A percentile compares a stretch with the other conserved stretches of the same genome.
These are phyloP conservation scores for Cephalopterus ornatus DNA, from an alignment of 2,113 vertebrate genomes.

Conservation along the genomic window DNA sequence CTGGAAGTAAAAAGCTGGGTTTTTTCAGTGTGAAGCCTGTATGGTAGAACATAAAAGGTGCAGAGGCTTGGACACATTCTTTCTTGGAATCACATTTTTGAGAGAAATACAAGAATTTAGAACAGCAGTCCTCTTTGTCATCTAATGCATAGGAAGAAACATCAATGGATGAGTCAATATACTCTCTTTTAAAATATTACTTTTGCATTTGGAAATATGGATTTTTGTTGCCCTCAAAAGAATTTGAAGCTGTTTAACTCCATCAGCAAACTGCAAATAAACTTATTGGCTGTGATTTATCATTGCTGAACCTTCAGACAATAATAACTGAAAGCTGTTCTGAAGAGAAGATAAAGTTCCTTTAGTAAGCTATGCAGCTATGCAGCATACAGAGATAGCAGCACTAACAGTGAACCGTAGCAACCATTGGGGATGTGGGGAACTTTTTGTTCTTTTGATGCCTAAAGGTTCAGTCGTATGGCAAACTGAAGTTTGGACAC, in stretches of 20 bases:
- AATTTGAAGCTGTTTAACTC: neutral
- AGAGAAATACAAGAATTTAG: neutral
- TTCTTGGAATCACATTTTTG: neutral
- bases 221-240: neutral
- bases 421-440: neutral
- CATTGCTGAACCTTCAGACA: neutral
- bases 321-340: neutral
- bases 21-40: neutral
- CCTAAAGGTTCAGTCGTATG: neutral
- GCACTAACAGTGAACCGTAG: neutral
- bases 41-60: neutral
- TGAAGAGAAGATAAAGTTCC: neutral
- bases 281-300: neutral
- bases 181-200: neutral
- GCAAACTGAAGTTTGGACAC: neutral
- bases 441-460: neutral
- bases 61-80: fast-evolving
- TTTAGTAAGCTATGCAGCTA: neutral
- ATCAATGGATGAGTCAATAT: neutral
- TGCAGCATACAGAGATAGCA: neutral
- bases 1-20: neutral
- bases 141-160: neutral
- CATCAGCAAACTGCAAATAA: neutral
- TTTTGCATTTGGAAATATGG: neutral
- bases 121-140: neutral